Conservation (phyloP, 2,113 vertebrate genomes). For the Vireo altiloquus region DNA sequence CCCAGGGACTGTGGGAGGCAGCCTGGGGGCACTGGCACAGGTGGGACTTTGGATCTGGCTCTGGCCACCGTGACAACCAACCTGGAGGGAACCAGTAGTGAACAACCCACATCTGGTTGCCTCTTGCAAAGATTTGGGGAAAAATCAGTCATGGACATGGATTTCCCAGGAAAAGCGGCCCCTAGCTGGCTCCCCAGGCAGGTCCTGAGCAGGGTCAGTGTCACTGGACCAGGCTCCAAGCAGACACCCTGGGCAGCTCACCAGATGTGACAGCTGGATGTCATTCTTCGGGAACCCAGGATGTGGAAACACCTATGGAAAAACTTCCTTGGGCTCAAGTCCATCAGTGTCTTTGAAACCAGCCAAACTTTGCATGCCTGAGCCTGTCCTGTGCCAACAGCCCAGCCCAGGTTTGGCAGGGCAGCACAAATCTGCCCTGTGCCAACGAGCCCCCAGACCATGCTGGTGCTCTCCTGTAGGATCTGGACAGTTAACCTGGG, state of each 20-base stretch:
- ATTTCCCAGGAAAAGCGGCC: not conserved
- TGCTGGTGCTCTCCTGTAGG: rapidly evolving
- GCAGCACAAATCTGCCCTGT: not conserved
- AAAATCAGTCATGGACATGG: rapidly evolving
- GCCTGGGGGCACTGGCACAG: rapidly evolving
- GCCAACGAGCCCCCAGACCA: not conserved
- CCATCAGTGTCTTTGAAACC: not conserved
- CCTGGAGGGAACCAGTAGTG: rapidly evolving
- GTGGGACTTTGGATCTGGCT: not conserved
- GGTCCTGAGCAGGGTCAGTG: not conserved
- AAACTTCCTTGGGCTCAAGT: not conserved
- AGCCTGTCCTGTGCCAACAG: rapidly evolving
- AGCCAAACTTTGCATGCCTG: not conserved
- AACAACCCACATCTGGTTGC: not conserved
- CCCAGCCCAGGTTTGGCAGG: not conserved
- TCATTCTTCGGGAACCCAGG: rapidly evolving
- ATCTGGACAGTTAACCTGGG: rapidly evolving
- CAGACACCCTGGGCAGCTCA: not conserved
- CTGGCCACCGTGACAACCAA: not conserved
- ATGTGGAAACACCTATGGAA: not conserved
- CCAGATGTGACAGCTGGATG: not conserved
- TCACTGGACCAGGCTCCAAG: not conserved
- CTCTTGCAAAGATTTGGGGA: not conserved
- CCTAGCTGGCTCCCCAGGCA: not conserved
- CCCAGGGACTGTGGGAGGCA: rapidly evolving